Conservation (phyloP, 92 coral and sea anemone species). For the Epizoanthus scotinus region DNA sequence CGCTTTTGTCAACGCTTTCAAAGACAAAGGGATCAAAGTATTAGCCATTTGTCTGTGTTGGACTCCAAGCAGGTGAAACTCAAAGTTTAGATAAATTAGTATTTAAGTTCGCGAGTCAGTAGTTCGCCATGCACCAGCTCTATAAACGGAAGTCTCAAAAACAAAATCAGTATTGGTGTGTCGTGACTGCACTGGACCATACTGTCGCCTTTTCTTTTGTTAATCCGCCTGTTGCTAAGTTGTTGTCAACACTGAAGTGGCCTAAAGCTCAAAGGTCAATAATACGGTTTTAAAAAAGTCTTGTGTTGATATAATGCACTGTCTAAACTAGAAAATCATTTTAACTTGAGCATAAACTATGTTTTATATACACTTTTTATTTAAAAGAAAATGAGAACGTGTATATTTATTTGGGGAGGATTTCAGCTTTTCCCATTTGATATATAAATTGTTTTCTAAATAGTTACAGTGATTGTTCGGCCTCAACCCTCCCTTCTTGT, state of each 20-base stretch:
- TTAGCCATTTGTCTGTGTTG: conserved; percentile 17
- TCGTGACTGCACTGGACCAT: background rate
- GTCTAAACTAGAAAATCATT: no score
- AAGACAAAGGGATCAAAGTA: conserved; percentile 31
- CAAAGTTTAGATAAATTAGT: background rate
- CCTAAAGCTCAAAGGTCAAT: background rate
- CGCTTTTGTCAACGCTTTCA: conserved; percentile 14
- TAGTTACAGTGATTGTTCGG: no score
- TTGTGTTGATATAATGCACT: no score
- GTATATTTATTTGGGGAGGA: no score
- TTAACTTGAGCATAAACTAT: no score
- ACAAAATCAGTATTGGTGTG: background rate
- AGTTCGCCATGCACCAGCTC: no score
- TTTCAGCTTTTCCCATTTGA: no score
- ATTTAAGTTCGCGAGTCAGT: background rate
- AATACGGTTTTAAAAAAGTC: background rate
- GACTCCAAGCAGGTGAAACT: background rate
- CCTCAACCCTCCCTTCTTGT: no score
- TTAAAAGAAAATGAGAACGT: no score
- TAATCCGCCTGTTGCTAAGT: background rate
- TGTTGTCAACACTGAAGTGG: background rate
- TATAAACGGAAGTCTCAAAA: no score
- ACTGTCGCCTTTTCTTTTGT: background rate
- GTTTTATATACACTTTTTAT: no score
- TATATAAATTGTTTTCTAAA: no score